These are phyloP conservation scores for Hypercompe scribonia DNA, from an alignment of 2,888 invertebrate species.

Conservation along the genomic window DNA sequence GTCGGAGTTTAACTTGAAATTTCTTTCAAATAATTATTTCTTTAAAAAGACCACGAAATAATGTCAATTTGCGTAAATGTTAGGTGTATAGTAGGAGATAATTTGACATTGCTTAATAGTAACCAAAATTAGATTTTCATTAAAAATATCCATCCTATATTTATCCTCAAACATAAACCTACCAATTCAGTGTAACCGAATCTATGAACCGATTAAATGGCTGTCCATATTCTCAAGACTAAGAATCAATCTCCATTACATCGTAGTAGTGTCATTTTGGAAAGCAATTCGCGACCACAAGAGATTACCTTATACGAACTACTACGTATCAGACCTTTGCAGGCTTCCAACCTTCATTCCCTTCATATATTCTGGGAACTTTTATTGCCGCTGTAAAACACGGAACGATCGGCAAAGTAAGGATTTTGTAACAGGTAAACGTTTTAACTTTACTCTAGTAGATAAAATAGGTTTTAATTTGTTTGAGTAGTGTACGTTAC, in stretches of 20 bases:
- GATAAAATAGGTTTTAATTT: slow-evolving; percentile 37
- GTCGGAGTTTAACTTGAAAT: no score
- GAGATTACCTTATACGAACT: slow-evolving; percentile 64
- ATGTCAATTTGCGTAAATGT: no score
- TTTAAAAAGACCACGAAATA: background rate
- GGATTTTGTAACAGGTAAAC: slow-evolving; percentile 51
- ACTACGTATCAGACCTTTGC: slow-evolving; percentile 60
- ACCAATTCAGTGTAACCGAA: slow-evolving; percentile 21
- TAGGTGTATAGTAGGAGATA: background rate
- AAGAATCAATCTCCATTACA: slow-evolving; percentile 57
- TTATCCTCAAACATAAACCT: slow-evolving; percentile 10
- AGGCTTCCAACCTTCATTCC: slow-evolving; percentile 60
- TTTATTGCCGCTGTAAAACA: slow-evolving; percentile 71
- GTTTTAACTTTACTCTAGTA: slow-evolving; percentile 21
- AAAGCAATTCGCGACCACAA: slow-evolving; percentile 57
- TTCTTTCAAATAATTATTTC: no score
- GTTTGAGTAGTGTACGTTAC: slow-evolving; percentile 27
- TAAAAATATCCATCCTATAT: background rate
- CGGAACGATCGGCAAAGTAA: slow-evolving; percentile 45
- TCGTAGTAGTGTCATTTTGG: slow-evolving; percentile 51
- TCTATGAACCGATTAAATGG: slow-evolving; percentile 33
- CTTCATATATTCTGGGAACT: slow-evolving; percentile 58
- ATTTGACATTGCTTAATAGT: background rate
- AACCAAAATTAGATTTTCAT: background rate
- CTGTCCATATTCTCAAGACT: slow-evolving; percentile 32